Percentiles rank a stretch among this genome's conserved stretches.
Evolutionary conservation across 2,113 vertebrate species (phyloP).

Genomic region (Antennarius striatus): DNA sequence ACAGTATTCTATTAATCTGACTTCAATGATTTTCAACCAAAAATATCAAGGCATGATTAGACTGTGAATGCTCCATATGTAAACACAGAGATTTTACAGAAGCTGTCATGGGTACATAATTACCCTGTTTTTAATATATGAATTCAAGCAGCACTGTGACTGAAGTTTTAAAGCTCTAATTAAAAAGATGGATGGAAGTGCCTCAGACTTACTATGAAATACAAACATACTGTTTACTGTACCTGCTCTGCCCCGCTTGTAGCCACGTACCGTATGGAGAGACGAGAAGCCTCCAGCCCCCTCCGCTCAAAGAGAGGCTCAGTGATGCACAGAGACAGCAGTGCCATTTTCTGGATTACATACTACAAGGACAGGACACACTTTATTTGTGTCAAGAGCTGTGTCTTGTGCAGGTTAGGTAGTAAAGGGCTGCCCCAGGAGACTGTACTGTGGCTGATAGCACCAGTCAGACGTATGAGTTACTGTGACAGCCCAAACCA

Average conservation of each 20-base stretch:
- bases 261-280: background rate
- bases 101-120: too few species aligned
- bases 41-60: too few species aligned
- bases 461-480: too few species aligned
- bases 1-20: too few species aligned
- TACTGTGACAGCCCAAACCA: too few species aligned
- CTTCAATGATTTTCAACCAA: too few species aligned
- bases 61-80: too few species aligned
- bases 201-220: background rate
- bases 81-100: too few species aligned
- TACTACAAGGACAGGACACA: constrained; percentile 42
- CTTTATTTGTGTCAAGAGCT: constrained; percentile 35
- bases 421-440: constrained; percentile 35
- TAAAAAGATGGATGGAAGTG: background rate
- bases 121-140: too few species aligned
- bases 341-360: constrained; percentile 27
- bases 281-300: background rate
- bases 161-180: constrained; percentile 3
- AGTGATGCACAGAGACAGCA: constrained; percentile 41
- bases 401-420: constrained; percentile 38
- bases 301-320: constrained; percentile 27
- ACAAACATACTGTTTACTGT: background rate
- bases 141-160: background rate
- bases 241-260: background rate
- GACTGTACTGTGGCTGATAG: constrained; percentile 11